phyloP scores from a whole-genome alignment of 1,140 invertebrate genomes.

The Aphelinus certus region DNA sequence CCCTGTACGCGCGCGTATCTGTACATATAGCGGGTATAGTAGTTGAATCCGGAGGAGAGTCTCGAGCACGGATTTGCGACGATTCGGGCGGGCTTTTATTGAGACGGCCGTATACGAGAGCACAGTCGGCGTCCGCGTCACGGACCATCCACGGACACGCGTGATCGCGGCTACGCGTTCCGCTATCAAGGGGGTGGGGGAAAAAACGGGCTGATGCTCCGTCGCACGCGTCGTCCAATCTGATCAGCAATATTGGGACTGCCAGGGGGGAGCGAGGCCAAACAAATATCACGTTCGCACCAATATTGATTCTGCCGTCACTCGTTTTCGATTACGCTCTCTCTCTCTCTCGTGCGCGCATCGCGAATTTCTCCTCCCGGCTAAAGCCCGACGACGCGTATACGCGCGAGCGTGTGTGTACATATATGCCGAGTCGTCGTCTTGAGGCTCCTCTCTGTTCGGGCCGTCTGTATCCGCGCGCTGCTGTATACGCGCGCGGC shows the following conservation, averaged over 20 bases:
- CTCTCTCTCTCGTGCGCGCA: background rate
- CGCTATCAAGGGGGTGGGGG: background rate
- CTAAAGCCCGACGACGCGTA: background rate
- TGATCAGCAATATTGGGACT: slow-evolving; percentile 8
- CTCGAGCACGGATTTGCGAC: background rate
- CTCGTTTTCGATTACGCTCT: slow-evolving; percentile 34
- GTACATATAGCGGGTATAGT: too few species aligned
- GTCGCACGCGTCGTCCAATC: slow-evolving; percentile 17
- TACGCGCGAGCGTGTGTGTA: too few species aligned
- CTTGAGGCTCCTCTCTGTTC: too few species aligned
- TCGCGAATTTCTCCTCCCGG: slow-evolving; percentile 9
- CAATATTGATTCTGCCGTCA: slow-evolving; percentile 37
- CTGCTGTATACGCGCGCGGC: too few species aligned
- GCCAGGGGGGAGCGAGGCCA: background rate
- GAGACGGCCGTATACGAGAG: background rate
- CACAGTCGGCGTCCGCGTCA: background rate
- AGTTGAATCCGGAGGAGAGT: too few species aligned
- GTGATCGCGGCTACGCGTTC: background rate
- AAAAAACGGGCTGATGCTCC: background rate
- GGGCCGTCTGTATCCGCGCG: too few species aligned
- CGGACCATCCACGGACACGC: too few species aligned
- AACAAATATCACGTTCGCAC: slow-evolving; percentile 36
- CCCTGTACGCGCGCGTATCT: too few species aligned
- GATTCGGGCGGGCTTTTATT: slow-evolving; percentile 16
- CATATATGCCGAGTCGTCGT: too few species aligned